Conservation (phyloP, 2,888 invertebrate genomes). For the Protophormia terraenovae region DNA sequence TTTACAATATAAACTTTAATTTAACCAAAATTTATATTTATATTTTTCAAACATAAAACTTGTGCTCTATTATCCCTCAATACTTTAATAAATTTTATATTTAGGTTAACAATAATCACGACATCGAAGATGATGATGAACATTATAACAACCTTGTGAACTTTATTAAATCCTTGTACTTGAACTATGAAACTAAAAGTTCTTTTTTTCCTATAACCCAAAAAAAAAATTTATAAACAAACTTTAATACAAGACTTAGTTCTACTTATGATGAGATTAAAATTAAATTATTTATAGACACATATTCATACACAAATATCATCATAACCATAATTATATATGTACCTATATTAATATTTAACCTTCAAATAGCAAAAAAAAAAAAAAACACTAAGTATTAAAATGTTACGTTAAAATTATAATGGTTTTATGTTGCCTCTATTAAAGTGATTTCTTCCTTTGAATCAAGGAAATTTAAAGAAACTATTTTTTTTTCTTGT, state of each 20-base stretch:
- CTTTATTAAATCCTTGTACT: slow-evolving; percentile 5
- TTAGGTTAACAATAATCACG: too few relatives aligned
- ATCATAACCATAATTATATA: not conserved
- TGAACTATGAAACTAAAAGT: not conserved
- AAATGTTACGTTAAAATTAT: not conserved
- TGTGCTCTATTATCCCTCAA: not conserved
- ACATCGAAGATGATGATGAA: not conserved
- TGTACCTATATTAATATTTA: not conserved
- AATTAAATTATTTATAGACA: not conserved
- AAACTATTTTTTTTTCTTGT: not conserved
- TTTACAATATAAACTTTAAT: too few relatives aligned
- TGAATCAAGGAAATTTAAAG: not conserved
- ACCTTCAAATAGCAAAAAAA: not conserved
- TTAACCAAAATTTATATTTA: too few relatives aligned
- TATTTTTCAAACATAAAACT: too few relatives aligned
- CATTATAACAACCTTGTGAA: not conserved
- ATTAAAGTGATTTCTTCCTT: too few relatives aligned
- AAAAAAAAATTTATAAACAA: not conserved
- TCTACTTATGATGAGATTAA: not conserved
- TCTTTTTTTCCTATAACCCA: not conserved
- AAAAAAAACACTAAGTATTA: not conserved
- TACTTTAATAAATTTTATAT: too few relatives aligned
- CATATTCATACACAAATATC: not conserved
- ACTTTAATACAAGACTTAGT: not conserved
- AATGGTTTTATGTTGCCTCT: too few relatives aligned